Evolutionary conservation across 2,113 vertebrate species (phyloP).

Genomic region (Alaudala cheleensis): DNA sequence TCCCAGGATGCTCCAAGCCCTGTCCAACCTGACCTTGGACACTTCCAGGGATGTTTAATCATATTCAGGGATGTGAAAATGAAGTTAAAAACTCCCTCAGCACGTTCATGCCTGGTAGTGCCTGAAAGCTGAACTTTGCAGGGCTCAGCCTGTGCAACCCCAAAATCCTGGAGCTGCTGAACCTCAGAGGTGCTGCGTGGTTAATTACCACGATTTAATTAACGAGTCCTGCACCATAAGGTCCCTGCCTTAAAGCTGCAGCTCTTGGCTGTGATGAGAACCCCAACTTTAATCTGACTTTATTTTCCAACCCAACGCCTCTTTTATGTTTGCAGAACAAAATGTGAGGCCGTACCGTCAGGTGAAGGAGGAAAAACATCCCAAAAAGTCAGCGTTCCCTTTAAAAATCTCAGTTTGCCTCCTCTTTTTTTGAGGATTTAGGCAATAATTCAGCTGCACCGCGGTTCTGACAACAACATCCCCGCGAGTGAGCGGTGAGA

Average conservation of each 20-base stretch:
- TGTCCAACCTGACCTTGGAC: background rate
- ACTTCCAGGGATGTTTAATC: background rate
- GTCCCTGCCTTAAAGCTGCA: background rate
- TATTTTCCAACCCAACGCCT: background rate
- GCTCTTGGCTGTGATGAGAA: background rate
- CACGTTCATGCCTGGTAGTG: accelerated
- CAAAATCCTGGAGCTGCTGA: background rate
- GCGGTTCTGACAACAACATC: background rate
- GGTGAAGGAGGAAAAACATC: background rate
- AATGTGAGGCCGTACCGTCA: accelerated
- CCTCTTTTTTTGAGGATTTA: background rate
- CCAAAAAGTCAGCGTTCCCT: background rate
- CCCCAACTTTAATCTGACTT: background rate
- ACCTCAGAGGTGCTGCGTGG: background rate
- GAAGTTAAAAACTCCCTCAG: background rate
- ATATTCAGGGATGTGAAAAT: background rate
- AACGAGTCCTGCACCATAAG: background rate
- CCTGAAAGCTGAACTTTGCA: background rate
- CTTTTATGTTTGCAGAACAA: background rate
- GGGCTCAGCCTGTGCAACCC: background rate
- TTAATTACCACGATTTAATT: background rate
- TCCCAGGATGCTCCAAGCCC: background rate
- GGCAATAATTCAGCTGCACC: background rate
- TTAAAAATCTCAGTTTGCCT: background rate
- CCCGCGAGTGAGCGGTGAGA: background rate